phyloP scores from a whole-genome alignment of 1,140 invertebrate genomes.

The Pseudomyrmex cubaensis region DNA sequence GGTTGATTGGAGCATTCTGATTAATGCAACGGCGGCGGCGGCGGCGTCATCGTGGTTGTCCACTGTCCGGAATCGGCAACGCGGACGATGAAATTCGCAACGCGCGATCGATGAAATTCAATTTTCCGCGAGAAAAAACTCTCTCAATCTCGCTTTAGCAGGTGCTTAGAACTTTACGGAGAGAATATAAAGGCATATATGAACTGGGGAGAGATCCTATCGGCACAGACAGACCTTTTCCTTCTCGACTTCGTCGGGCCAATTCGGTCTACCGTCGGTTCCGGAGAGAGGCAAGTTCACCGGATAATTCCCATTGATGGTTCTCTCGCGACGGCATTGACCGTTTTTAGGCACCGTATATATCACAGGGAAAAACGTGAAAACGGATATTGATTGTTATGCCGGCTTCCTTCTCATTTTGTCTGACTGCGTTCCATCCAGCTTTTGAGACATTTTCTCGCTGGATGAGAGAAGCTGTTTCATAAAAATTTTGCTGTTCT shows the following conservation, averaged over 20 bases:
- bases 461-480: neutral
- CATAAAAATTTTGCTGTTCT: neutral
- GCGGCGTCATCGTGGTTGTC: neutral
- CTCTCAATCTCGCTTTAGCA: constrained; percentile 58
- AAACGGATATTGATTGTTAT: constrained; percentile 37
- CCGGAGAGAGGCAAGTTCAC: neutral
- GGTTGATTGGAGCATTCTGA: constrained; percentile 26
- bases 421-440: neutral
- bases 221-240: constrained; percentile 27
- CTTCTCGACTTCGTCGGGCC: constrained; percentile 49
- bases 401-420: neutral
- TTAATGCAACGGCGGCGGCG: constrained; percentile 2
- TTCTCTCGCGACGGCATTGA: constrained; percentile 37
- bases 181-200: constrained; percentile 55
- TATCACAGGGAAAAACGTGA: neutral
- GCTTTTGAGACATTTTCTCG: constrained; percentile 13
- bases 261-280: constrained; percentile 49
- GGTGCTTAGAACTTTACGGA: constrained; percentile 64
- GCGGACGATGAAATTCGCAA: too few relatives aligned
- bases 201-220: constrained; percentile 39
- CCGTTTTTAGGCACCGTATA: constrained; percentile 26
- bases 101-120: constrained; percentile 58
- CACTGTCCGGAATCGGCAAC: neutral
- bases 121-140: constrained; percentile 44
- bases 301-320: constrained; percentile 60